These are phyloP conservation scores for Cephalopterus ornatus DNA, from an alignment of 2,113 vertebrate species.

Conservation along the genomic window DNA sequence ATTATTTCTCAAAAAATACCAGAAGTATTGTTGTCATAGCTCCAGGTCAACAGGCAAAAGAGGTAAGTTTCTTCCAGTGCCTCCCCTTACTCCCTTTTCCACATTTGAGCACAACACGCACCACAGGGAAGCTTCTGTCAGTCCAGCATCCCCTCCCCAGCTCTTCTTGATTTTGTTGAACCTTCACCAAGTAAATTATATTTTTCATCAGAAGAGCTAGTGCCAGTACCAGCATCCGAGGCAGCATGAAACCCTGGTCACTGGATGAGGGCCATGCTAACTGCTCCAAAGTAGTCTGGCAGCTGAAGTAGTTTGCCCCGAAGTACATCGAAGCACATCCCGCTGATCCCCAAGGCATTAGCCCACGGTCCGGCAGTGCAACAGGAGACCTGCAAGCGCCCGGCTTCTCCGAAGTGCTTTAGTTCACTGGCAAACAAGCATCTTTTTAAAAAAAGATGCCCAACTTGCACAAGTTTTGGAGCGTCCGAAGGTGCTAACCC, in stretches of 20 bases:
- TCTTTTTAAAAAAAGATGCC: background rate
- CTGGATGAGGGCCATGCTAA: background rate
- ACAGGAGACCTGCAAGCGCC: background rate
- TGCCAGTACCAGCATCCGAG: background rate
- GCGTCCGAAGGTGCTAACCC: fast-evolving
- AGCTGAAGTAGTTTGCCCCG: background rate
- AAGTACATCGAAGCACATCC: background rate
- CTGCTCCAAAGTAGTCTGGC: too few species aligned
- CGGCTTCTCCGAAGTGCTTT: background rate
- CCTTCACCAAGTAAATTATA: background rate
- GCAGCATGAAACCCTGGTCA: background rate
- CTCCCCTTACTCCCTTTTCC: background rate
- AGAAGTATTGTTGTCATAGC: background rate
- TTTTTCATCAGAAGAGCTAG: background rate
- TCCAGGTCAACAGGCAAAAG: background rate
- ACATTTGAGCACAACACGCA: fast-evolving
- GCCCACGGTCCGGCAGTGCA: fast-evolving
- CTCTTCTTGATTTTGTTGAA: too few species aligned
- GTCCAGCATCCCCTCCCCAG: background rate
- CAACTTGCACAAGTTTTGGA: background rate
- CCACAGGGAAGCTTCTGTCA: background rate
- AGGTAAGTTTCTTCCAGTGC: background rate
- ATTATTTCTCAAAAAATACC: background rate
- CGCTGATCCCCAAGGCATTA: background rate
- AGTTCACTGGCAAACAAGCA: background rate